A percentile compares a stretch with the other conserved stretches of the same genome.
Conservation (phyloP, 1,140 invertebrate genomes). For the Globodera rostochiensis region DNA sequence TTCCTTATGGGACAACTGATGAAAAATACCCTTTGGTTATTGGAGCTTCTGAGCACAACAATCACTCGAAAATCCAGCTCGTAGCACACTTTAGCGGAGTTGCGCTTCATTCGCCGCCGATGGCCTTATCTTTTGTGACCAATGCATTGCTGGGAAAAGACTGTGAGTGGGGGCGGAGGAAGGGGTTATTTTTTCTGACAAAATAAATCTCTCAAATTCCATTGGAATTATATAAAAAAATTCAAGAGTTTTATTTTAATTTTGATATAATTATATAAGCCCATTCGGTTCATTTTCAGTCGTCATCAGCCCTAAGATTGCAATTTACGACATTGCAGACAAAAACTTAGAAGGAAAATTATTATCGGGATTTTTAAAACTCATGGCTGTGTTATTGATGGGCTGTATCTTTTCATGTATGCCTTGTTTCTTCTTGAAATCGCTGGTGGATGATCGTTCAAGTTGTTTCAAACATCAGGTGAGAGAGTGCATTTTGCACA, state of each 20-base stretch:
- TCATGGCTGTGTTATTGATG: conserved; percentile 18
- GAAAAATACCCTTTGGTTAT: conserved; percentile 38
- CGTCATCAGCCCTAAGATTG: conserved; percentile 35
- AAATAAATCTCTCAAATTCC: no score
- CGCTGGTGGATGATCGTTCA: conserved; percentile 42
- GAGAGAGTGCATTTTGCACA: neutral
- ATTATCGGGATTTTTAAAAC: neutral
- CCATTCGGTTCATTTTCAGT: conserved; percentile 18
- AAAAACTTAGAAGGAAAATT: neutral
- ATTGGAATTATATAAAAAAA: no score
- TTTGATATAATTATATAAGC: no score
- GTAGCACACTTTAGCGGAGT: conserved; percentile 49
- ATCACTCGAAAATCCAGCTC: conserved; percentile 20
- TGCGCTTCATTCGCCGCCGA: conserved; percentile 42
- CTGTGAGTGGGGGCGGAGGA: no score
- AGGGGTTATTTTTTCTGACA: no score
- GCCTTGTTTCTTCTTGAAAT: conserved; percentile 39
- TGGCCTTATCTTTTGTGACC: conserved; percentile 44
- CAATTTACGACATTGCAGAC: conserved; percentile 32
- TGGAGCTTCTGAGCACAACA: conserved; percentile 35
- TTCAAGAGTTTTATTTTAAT: no score
- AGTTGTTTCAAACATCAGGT: conserved; percentile 46
- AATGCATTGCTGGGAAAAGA: conserved; percentile 38
- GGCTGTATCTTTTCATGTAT: conserved; percentile 39
- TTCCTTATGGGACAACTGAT: neutral